A percentile compares a stretch with the other conserved stretches of the same genome.
Conservation (phyloP, 2,113 vertebrate species). For the Scalopus aquaticus region DNA sequence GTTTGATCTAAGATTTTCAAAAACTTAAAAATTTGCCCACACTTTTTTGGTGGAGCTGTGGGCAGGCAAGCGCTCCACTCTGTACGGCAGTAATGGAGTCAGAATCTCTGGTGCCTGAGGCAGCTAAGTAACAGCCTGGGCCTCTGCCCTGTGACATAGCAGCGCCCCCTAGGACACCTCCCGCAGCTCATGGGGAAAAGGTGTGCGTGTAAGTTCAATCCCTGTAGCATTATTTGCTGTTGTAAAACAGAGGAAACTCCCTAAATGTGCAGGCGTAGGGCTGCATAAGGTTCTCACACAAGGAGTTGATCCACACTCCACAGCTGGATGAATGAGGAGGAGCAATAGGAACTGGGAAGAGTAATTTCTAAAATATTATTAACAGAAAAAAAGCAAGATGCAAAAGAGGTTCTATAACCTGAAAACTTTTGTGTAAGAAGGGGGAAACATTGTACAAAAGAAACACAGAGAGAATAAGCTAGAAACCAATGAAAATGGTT, state of each 20-base stretch:
- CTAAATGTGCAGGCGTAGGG: background rate
- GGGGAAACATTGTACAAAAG: background rate
- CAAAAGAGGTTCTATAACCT: background rate
- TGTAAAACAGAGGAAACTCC: background rate
- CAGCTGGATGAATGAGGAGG: background rate
- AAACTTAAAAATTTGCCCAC: background rate
- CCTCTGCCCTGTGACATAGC: background rate
- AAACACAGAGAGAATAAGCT: background rate
- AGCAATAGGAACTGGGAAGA: background rate
- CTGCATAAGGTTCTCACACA: no score
- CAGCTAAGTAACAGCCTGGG: background rate
- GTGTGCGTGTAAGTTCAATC: background rate
- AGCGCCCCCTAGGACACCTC: background rate
- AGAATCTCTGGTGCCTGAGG: background rate
- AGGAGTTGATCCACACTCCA: rapidly evolving
- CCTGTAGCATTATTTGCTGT: background rate
- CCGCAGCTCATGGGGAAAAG: background rate
- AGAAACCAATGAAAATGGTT: background rate
- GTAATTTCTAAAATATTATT: background rate
- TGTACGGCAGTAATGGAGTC: background rate
- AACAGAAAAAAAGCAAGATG: background rate
- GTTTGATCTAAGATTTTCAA: background rate
- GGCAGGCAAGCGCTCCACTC: background rate
- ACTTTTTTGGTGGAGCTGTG: background rate
- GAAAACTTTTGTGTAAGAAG: background rate